Evolutionary conservation across 2,888 invertebrate species (phyloP).

Genomic region (Synergus umbraculus): DNA sequence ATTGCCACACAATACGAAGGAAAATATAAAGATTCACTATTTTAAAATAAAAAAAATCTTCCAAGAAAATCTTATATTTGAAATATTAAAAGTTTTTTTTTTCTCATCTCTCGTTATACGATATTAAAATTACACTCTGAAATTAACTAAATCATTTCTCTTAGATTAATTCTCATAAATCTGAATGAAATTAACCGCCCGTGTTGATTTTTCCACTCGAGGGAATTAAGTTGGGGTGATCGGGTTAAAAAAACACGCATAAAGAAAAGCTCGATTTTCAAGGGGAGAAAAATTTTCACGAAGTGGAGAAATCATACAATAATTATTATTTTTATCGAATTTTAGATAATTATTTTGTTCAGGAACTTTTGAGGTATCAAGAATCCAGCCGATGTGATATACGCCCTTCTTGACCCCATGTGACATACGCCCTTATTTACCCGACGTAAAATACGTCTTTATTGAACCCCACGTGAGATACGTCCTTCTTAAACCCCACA

Average conservation of each 20-base stretch:
- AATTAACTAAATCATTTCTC: conserved; percentile 43
- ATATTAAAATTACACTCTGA: background rate
- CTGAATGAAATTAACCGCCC: conserved; percentile 70
- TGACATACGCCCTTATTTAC: too few relatives aligned
- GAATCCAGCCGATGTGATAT: too few relatives aligned
- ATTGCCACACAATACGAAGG: background rate
- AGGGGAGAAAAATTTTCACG: background rate
- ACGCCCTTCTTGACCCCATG: too few relatives aligned
- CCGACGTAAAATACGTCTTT: too few relatives aligned
- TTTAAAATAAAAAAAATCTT: background rate
- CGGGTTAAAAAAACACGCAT: conserved; percentile 50
- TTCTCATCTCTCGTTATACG: background rate
- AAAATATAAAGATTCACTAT: background rate
- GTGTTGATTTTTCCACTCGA: conserved; percentile 73
- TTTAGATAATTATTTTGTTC: too few relatives aligned
- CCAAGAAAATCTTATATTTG: background rate
- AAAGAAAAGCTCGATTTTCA: background rate
- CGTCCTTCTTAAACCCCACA: too few relatives aligned
- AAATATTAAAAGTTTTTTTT: background rate
- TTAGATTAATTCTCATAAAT: conserved; percentile 68
- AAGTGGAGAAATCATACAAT: too few relatives aligned
- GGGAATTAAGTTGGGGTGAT: conserved; percentile 46
- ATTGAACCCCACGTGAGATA: too few relatives aligned
- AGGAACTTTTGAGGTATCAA: too few relatives aligned
- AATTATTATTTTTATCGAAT: too few relatives aligned